These are phyloP conservation scores for Euleptes europaea DNA, from an alignment of 2,113 vertebrate genomes.

Conservation along the genomic window DNA sequence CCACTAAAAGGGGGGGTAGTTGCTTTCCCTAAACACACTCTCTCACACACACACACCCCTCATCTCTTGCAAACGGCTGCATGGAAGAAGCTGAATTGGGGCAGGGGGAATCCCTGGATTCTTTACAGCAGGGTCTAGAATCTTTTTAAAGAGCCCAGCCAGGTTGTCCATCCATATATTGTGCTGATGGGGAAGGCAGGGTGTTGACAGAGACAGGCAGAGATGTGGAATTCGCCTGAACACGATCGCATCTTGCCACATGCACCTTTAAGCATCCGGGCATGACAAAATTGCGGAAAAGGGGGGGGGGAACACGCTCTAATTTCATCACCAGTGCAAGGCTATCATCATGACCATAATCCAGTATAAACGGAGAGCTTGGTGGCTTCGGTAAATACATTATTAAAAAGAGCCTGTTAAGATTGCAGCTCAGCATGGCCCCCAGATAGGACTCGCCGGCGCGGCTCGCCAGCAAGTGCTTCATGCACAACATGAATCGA, in stretches of 20 bases:
- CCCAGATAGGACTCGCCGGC: neutral
- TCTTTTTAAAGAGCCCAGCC: conserved; percentile 30
- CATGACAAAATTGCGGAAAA: conserved; percentile 56
- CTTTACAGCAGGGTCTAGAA: neutral
- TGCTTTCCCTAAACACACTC: neutral
- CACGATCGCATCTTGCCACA: conserved; percentile 58
- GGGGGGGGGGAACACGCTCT: conserved; percentile 13
- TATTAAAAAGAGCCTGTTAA: conserved; percentile 45
- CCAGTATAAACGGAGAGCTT: conserved; percentile 51
- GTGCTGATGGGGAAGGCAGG: conserved; percentile 12
- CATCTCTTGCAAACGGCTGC: neutral
- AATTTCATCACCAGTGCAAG: conserved; percentile 59
- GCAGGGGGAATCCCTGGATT: neutral
- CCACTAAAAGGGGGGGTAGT: neutral
- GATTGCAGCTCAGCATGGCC: conserved; percentile 23
- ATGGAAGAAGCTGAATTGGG: neutral
- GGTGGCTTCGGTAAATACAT: conserved; percentile 59
- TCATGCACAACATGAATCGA: too few relatives aligned
- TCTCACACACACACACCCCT: neutral
- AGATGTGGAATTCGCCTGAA: conserved; percentile 22
- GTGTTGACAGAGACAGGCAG: conserved; percentile 13
- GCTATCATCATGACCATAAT: conserved; percentile 54
- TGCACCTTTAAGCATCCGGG: conserved; percentile 54
- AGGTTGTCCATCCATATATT: conserved; percentile 21
- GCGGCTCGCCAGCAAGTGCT: neutral